Evolutionary conservation across 2,888 invertebrate genomes (phyloP).

Genomic region (Dysmachus trigonus): DNA sequence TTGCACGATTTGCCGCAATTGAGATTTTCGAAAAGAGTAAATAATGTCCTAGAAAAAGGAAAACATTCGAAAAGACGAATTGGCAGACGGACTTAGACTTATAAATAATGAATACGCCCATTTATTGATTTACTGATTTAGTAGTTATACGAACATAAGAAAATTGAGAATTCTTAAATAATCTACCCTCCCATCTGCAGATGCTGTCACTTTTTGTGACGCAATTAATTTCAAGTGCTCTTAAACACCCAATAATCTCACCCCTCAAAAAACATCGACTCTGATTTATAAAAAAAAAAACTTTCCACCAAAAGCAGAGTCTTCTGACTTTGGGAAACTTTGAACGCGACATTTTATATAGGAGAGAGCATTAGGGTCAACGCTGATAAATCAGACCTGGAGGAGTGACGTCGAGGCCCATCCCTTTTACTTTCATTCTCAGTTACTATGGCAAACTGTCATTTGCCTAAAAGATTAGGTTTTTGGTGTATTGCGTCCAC

Average conservation of each 20-base stretch:
- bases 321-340: neutral
- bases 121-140: neutral
- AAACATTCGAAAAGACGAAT: too few relatives aligned
- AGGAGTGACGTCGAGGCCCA: neutral
- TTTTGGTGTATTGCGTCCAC: neutral
- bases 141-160: neutral
- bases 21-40: too few relatives aligned
- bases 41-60: too few relatives aligned
- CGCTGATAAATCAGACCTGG: neutral
- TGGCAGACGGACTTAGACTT: too few relatives aligned
- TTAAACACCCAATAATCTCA: slow-evolving; percentile 27
- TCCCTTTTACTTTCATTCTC: neutral
- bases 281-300: neutral
- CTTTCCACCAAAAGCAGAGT: neutral
- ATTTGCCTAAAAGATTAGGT: neutral
- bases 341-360: neutral
- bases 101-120: neutral
- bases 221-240: slow-evolving; percentile 36
- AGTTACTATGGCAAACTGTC: neutral
- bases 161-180: slow-evolving; percentile 2
- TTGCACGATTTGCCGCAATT: too few relatives aligned
- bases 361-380: neutral
- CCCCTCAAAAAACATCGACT: neutral
- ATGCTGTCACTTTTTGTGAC: slow-evolving; percentile 28
- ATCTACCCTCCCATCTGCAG: slow-evolving; percentile 24